Evolutionary conservation across 1,140 invertebrate genomes (phyloP).

Genomic region (Dendrolimus kikuchii): DNA sequence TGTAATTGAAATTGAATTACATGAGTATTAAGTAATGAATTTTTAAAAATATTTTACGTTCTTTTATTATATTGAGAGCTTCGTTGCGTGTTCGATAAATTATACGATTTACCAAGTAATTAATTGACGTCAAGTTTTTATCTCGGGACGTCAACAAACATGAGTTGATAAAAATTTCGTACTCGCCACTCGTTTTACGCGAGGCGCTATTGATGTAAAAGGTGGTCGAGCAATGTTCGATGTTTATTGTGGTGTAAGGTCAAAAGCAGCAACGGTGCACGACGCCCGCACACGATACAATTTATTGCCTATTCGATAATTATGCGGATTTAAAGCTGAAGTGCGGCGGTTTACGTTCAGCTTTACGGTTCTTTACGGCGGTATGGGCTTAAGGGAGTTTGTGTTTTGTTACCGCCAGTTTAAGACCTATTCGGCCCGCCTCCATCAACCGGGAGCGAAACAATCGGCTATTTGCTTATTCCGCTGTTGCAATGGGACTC

Average conservation of each 20-base stretch:
- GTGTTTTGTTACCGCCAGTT: conserved; percentile 37
- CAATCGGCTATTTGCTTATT: conserved; percentile 52
- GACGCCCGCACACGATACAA: conserved; percentile 42
- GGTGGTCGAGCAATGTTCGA: neutral
- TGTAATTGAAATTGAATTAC: no score
- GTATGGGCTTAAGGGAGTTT: conserved; percentile 39
- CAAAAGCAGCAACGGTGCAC: no score
- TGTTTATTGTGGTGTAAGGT: neutral
- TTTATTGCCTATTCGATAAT: conserved; percentile 69
- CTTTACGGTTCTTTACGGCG: conserved; percentile 51
- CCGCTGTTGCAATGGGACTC: conserved; percentile 33
- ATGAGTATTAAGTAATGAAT: no score
- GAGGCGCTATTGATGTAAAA: neutral
- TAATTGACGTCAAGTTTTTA: conserved; percentile 23
- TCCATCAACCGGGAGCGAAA: conserved; percentile 22
- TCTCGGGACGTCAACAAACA: conserved; percentile 16
- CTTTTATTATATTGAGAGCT: conserved; percentile 2
- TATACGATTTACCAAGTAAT: conserved; percentile 17
- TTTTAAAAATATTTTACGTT: neutral
- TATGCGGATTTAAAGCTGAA: conserved; percentile 65
- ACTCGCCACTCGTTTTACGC: conserved; percentile 15
- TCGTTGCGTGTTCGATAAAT: conserved; percentile 14
- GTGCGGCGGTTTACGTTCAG: conserved; percentile 51
- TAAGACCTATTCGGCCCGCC: conserved; percentile 32
- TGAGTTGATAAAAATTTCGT: conserved; percentile 14